Base-by-base conservation (phyloP, 2,113 vertebrate species). In the Lagopus muta region DNA sequence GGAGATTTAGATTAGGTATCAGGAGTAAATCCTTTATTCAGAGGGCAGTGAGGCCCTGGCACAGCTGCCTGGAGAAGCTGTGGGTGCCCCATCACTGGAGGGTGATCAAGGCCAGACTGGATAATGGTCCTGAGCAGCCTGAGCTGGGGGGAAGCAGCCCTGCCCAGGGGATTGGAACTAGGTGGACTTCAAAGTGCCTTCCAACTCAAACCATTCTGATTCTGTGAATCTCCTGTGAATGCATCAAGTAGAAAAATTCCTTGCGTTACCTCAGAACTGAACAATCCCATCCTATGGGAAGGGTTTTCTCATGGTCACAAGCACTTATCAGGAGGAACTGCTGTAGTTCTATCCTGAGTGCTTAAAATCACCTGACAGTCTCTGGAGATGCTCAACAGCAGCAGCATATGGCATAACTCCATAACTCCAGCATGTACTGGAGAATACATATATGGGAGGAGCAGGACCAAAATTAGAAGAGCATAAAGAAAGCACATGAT, bases 241-340 rank as follows among this genome's bases (percentile, higher is more conserved):
- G 17, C 8, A 25, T 38, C 57, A 40, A 72, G 52, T 4, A 3
- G 30, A 2, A 2, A 14, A 28, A 48, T 79, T 69, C 30, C 45
- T 71, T 52, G n/a, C 0, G 1, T 34, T 21, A 21, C 6, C 1
- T 21, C 30, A 6, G 60, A 61, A 25, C 4, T 9, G 60, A 34
- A 61, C 22, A 17, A 38, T 24, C 4, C 14, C 15, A 1, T 15
- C 25, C 30, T 1, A 5, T 5, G 12, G 25, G 17, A 71, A 54
- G 47, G 4, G 10, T 72, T 92, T 78, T 58, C 36, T 62, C 9
- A 13, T 0, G 2, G 4, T 10, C 45, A 13, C n/a, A 21, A 27
- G 8, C 13, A 30, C 55, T 73, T 66, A 42, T 81, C 7, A 10
- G 22, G 10, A 76, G 7, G 25, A 82, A 30, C 14, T 8, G 27